These are phyloP conservation scores for Clytia hemisphaerica DNA, from an alignment of 30 jellyfish, hydroid and myxozoan genomes.

Conservation along the genomic window DNA sequence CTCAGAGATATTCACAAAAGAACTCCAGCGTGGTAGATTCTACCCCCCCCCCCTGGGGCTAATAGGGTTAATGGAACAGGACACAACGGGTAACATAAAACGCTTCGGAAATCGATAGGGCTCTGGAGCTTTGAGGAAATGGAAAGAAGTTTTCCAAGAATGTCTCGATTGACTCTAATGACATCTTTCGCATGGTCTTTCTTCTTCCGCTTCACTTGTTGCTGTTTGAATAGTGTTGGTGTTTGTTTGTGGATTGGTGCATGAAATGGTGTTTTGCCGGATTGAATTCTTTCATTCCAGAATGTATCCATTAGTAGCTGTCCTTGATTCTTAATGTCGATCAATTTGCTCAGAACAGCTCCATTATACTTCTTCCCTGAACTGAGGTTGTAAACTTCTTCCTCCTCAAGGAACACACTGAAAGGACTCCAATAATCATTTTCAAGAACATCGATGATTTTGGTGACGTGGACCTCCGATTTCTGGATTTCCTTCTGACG, in stretches of 20 bases:
- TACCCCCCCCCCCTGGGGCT: too few relatives aligned
- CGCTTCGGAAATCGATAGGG: not conserved
- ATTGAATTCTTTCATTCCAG: not conserved
- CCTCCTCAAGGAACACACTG: not conserved
- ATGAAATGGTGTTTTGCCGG: not conserved
- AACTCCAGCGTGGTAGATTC: too few relatives aligned
- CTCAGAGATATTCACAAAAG: too few relatives aligned
- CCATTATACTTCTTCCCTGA: not conserved
- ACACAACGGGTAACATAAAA: not conserved
- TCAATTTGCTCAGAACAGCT: not conserved
- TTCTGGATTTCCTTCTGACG: constrained; percentile 11
- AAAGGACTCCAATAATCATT: too few relatives aligned
- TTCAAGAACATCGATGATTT: not conserved
- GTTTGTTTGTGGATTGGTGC: not conserved
- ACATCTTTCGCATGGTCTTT: not conserved
- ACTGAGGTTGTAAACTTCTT: not conserved
- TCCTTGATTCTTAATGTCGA: not conserved
- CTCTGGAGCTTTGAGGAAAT: not conserved
- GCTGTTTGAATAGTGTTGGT: not conserved
- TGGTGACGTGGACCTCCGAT: constrained; percentile 2
- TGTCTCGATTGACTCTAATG: not conserved
- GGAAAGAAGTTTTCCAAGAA: not conserved
- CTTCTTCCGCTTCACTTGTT: not conserved
- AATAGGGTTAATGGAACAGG: not conserved
- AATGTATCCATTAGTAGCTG: not conserved